phyloP scores from a whole-genome alignment of 2,113 vertebrate species.

The Spilogale gracilis region DNA sequence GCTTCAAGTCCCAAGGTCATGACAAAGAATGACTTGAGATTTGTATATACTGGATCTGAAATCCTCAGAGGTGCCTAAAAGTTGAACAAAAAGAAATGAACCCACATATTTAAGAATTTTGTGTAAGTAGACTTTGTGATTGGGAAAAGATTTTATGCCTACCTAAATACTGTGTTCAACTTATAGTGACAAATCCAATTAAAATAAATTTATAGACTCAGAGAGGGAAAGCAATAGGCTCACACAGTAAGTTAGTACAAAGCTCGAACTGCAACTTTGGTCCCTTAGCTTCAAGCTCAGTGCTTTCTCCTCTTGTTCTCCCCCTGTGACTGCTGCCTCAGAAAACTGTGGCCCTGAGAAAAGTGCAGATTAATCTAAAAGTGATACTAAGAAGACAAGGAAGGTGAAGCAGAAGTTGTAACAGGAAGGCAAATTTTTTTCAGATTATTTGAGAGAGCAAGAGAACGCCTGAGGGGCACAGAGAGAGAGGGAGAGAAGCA shows the following conservation, averaged over 20 bases:
- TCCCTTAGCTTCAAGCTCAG: not conserved
- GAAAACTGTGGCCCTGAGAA: not conserved
- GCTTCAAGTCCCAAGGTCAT: not conserved
- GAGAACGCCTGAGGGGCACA: not conserved
- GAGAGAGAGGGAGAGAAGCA: not conserved
- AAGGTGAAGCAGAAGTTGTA: not conserved
- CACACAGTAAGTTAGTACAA: not conserved
- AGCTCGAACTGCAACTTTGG: not conserved
- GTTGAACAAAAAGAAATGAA: constrained; percentile 38
- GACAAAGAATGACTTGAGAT: constrained; percentile 17
- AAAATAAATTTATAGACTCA: not conserved
- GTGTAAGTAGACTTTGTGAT: not conserved
- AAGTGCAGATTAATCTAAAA: not conserved
- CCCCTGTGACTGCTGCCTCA: not conserved
- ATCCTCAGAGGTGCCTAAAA: not conserved
- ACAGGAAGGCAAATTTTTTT: not conserved
- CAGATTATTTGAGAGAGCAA: not conserved
- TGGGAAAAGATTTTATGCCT: not conserved
- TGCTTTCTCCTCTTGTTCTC: not conserved
- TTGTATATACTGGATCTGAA: constrained; percentile 24
- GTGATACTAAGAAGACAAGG: not conserved
- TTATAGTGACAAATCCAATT: not conserved
- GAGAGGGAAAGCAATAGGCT: not conserved
- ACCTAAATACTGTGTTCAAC: not conserved
- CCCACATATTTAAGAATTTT: not conserved